These are phyloP conservation scores for Drosophila villosipedis DNA, from an alignment of 2,888 invertebrate genomes.

Conservation along the genomic window DNA sequence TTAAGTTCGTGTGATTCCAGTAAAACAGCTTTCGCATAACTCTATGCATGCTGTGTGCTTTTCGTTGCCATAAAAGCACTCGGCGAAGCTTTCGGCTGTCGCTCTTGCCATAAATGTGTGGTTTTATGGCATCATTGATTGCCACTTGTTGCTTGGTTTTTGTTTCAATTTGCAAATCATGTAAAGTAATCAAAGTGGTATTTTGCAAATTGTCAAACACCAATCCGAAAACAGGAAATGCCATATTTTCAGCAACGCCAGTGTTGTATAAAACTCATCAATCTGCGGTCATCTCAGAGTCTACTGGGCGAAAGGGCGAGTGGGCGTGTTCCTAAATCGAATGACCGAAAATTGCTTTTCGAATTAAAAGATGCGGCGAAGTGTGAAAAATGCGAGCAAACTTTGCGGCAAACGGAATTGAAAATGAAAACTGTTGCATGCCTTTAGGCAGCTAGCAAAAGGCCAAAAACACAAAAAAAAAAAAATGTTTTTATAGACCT, in stretches of 20 bases:
- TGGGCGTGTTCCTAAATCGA: slow-evolving; percentile 21
- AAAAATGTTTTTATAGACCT: slow-evolving; percentile 14
- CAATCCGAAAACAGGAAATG: slow-evolving; percentile 11
- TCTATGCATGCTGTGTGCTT: slow-evolving; percentile 27
- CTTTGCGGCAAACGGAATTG: slow-evolving; percentile 49
- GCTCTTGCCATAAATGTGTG: slow-evolving; percentile 21
- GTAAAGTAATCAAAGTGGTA: background rate
- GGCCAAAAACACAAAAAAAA: slow-evolving; percentile 7
- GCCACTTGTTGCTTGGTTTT: slow-evolving; percentile 53
- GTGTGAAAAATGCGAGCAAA: slow-evolving; percentile 59
- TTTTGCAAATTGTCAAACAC: slow-evolving; percentile 18
- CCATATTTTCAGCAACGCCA: slow-evolving; percentile 25
- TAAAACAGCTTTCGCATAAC: slow-evolving; percentile 29
- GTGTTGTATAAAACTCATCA: slow-evolving; percentile 43
- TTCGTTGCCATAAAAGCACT: slow-evolving; percentile 32
- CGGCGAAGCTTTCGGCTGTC: slow-evolving; percentile 24
- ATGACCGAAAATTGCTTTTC: slow-evolving; percentile 60
- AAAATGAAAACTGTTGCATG: slow-evolving; percentile 74
- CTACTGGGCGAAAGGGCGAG: background rate
- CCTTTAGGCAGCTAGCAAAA: slow-evolving; percentile 41
- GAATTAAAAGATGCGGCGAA: slow-evolving; percentile 70
- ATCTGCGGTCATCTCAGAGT: slow-evolving; percentile 36
- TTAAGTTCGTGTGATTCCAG: slow-evolving; percentile 28
- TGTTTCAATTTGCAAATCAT: background rate
- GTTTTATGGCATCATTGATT: slow-evolving; percentile 23